Percentiles rank a stretch among this genome's conserved stretches.
Conservation (phyloP, 1,140 invertebrate species). For the Carposina sasakii region DNA sequence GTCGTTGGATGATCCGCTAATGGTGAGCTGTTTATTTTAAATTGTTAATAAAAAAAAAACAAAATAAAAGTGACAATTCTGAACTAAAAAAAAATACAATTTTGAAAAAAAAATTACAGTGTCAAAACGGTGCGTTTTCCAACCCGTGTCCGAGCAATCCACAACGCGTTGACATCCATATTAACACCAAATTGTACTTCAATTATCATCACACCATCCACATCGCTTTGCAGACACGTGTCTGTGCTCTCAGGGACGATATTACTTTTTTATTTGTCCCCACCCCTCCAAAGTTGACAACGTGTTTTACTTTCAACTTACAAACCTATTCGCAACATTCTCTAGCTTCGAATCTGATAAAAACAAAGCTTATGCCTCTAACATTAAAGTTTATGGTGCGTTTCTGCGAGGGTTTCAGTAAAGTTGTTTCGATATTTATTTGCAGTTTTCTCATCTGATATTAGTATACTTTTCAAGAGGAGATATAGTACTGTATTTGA, state of each 20-base stretch:
- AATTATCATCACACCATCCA: constrained; percentile 60
- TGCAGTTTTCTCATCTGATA: constrained; percentile 60
- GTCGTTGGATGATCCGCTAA: too few species aligned
- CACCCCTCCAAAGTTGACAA: constrained; percentile 59
- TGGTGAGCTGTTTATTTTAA: too few species aligned
- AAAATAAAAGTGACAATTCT: too few species aligned
- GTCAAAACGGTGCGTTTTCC: too few species aligned
- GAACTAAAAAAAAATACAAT: too few species aligned
- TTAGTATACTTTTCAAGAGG: constrained; percentile 51
- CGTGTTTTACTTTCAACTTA: constrained; percentile 36
- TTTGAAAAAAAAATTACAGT: too few species aligned
- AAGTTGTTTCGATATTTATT: constrained; percentile 34
- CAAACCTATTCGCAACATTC: neutral
- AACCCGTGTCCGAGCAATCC: too few species aligned
- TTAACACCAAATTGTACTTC: constrained; percentile 48
- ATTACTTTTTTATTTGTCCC: constrained; percentile 68
- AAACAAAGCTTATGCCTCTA: too few species aligned
- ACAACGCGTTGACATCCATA: constrained; percentile 8
- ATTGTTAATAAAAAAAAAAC: too few species aligned
- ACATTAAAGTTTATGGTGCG: too few species aligned
- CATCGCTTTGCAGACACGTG: constrained; percentile 42
- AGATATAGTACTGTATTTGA: constrained; percentile 56
- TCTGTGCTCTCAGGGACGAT: constrained; percentile 32
- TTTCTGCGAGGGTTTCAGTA: too few species aligned
- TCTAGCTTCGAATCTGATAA: too few species aligned